Base-by-base conservation (phyloP, 2,888 invertebrate species). In the Thera obeliscata region DNA sequence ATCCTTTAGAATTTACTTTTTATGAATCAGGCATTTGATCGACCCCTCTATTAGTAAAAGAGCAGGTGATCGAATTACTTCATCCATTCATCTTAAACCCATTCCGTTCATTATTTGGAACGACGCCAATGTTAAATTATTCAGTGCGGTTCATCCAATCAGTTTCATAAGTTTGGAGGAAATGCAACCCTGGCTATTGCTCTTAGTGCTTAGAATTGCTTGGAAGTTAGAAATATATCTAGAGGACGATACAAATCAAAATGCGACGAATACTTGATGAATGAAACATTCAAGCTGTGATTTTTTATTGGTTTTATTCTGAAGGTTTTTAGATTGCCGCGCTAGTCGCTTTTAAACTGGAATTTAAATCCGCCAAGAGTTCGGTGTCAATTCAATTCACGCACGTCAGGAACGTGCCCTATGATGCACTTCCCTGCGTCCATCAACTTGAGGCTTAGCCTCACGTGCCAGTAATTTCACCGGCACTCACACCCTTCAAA, bases 81-180 rank as follows among this genome's bases (percentile, higher is more conserved):
- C 38, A 43, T 56, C 52, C 41, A n/a, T 60, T 66, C 50, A 61
- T 58, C 58, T 62, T 62, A 66, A 56, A 61, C 52, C 61, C 8
- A 49, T 60, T 61, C 41, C 61, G 58, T 59, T 46, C 52, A 57
- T 63, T 56, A 66, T 68, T 66, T 61, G 57, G 63, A 46, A 11
- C 58, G 36, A 55, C 6, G 49, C 64, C 64, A 58, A 56, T 46
- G 11, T 22, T 61, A 63, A 67, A 71, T 67, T 63, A 71, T 68
- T 71, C 66, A 68, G 64, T 59, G 66, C 63, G 65, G 57, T 61
- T 59, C 57, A 49, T 56, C 63, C 60, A 64, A 66, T 63, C 62
- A 57, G 43, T 46, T 56, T 60, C 46, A 52, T 38, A 22, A 22
- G 49, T 8, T 58, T 43, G 60, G n/a, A 22, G 41, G 43, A 68